Base-by-base conservation (phyloP, 2,113 vertebrate genomes). In the Drymodes brunneopygia region DNA sequence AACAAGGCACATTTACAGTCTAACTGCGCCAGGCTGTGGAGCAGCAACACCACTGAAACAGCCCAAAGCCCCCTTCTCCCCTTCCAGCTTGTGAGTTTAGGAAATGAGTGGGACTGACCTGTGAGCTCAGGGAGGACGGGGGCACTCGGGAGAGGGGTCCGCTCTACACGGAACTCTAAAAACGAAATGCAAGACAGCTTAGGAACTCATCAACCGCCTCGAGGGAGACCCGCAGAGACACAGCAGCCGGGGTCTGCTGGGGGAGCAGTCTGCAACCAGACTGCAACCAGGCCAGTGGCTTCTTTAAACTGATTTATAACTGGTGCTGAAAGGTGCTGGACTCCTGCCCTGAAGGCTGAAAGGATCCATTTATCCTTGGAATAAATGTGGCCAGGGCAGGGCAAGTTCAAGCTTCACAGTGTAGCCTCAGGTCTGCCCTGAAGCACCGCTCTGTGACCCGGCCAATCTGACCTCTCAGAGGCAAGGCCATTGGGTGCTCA, bases 151-250 rank as follows among this genome's bases (percentile, higher is more conserved):
- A 99, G 99, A 98, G 99, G 99, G 98, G 99, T 99, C 99, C 99
- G 99, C 99, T 99, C 99, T 99, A 99, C 99, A 99, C 99, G 99
- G 99, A 99, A 99, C 98, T 99, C 99, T 99, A 99, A 99, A 99
- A 97, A 99, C 74, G 98, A 99, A 99, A 99, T 96, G 98, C 96
- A 98, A 98, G 97, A 98, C 97, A 98, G 96, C 98, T 98, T 98
- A 98, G 96, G 98, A 98, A 96, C 81, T 89, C 73, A 40, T 95
- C 92, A 87, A 92, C 86, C 0, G 17, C 80, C 86, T 86, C 66
- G 0, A 58, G 92, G 86, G 80, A 91, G 85, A 96, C 79, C 90
- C 44, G 42, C 89, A 56, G 67, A 97, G 64, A 91, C 72, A 95
- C 15, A 13, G 75, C 72, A 86, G 88, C 53, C 1, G 0, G 90